phyloP scores from a whole-genome alignment of 2,113 vertebrate genomes.

The Merops nubicus region DNA sequence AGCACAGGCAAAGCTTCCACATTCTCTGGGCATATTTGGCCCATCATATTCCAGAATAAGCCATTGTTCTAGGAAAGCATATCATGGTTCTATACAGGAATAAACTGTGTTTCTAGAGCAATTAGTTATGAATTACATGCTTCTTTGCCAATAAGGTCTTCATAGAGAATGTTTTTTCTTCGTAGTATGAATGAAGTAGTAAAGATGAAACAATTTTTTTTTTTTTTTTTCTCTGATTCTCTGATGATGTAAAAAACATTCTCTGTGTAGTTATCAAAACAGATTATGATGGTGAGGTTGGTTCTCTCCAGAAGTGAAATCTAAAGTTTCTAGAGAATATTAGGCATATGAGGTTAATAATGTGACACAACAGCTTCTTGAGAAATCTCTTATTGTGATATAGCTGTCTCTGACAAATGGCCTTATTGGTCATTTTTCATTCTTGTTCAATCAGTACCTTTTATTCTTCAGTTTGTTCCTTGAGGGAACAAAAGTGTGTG shows the following conservation, averaged over 20 bases:
- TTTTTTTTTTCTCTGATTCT: neutral
- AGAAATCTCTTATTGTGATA: neutral
- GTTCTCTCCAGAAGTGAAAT: neutral
- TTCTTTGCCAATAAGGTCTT: neutral
- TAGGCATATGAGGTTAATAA: neutral
- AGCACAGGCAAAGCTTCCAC: neutral
- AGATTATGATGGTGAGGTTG: neutral
- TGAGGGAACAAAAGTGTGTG: neutral
- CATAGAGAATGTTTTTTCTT: neutral
- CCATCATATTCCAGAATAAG: neutral
- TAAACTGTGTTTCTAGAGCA: neutral
- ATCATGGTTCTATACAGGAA: neutral
- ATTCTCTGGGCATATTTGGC: neutral
- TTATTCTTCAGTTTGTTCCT: neutral
- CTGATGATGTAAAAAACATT: neutral
- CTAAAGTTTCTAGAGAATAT: neutral
- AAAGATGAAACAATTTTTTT: neutral
- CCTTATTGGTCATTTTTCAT: conserved; percentile 20
- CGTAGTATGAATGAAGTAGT: neutral
- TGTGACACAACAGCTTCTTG: neutral
- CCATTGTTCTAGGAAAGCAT: neutral
- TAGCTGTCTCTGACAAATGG: neutral
- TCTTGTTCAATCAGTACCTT: neutral
- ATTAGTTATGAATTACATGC: neutral
- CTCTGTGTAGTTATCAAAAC: neutral